Evolutionary conservation across 2,113 vertebrate species (phyloP).

Genomic region (Suricata suricatta): DNA sequence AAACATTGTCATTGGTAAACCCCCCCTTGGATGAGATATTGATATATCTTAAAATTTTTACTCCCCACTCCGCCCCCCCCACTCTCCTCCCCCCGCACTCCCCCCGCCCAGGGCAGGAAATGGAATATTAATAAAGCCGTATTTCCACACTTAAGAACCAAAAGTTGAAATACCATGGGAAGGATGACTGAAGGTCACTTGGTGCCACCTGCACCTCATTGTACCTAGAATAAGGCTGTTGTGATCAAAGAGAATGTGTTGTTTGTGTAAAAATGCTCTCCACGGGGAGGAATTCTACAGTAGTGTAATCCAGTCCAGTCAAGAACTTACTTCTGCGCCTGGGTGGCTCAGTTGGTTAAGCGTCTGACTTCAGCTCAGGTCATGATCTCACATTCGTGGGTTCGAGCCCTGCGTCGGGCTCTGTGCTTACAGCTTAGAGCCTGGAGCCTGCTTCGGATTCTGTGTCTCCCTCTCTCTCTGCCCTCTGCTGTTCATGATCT

Average conservation of each 20-base stretch:
- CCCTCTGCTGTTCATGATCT: no score
- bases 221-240: neutral
- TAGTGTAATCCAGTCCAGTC: rapidly evolving
- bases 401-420: no score
- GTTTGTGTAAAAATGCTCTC: neutral
- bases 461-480: no score
- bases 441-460: no score
- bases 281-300: neutral
- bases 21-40: neutral
- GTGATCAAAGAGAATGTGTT: neutral
- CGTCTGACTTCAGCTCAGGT: no score
- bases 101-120: neutral
- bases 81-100: no score
- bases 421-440: no score
- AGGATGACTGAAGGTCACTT: neutral
- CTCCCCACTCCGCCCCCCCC: neutral
- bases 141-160: neutral
- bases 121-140: neutral
- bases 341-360: no score
- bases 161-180: neutral
- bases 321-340: neutral
- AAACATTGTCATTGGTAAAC: neutral
- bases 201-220: neutral
- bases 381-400: no score
- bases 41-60: neutral